Conservation (phyloP, 2,888 invertebrate genomes). For the Cenopis cana region DNA sequence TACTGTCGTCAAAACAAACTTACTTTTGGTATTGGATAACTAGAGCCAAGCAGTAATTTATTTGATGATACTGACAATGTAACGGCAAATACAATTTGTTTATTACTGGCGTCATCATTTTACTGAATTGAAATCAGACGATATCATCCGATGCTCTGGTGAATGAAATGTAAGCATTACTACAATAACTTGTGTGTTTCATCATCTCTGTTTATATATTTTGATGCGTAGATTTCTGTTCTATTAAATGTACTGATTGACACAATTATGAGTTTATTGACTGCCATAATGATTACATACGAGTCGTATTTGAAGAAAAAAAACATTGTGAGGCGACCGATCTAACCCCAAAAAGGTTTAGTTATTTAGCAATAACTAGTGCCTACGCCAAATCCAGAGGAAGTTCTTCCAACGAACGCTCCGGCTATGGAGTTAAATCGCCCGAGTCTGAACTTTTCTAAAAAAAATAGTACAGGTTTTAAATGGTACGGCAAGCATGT, state of each 20-base stretch:
- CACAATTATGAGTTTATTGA: neutral
- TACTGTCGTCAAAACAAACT: constrained; percentile 14
- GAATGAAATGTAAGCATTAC: constrained; percentile 30
- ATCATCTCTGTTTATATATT: constrained; percentile 23
- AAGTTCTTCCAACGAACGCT: no score
- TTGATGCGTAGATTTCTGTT: constrained; percentile 1
- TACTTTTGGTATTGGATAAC: no score
- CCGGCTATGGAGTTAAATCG: no score
- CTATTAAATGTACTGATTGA: neutral
- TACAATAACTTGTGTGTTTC: constrained; percentile 8
- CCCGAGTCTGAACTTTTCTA: no score
- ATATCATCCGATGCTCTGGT: constrained; percentile 17
- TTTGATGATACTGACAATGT: neutral
- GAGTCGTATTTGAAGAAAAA: no score
- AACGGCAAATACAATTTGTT: constrained; percentile 3
- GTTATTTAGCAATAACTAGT: no score
- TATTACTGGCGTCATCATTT: constrained; percentile 3
- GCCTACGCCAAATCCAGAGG: no score
- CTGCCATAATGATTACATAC: neutral
- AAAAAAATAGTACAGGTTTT: no score
- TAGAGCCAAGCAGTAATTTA: no score
- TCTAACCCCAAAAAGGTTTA: no score
- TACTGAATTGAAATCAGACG: constrained; percentile 14
- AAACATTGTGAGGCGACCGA: no score
- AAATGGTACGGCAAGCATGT: no score